Conservation (phyloP, 2,797 vertebrate species). For the Sebastes taczanowskii region DNA sequence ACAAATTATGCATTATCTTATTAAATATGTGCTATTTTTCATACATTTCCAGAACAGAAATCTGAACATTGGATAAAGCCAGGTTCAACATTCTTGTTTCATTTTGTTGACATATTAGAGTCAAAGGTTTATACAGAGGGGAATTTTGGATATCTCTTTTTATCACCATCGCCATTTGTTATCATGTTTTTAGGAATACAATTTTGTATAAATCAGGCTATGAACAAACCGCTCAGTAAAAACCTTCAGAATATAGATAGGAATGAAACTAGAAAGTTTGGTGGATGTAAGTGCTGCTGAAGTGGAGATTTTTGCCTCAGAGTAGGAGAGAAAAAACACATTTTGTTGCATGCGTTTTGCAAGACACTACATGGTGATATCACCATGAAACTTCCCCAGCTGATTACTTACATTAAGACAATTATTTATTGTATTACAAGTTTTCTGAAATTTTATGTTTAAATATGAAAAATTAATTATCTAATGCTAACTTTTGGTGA, state of each 20-base stretch:
- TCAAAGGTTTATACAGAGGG: not conserved
- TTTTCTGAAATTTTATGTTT: not conserved
- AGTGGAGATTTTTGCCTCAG: not conserved
- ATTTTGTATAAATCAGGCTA: not conserved
- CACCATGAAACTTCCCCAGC: not conserved
- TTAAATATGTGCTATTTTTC: not conserved
- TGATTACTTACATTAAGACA: not conserved
- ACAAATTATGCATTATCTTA: not conserved
- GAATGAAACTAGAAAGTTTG: not conserved
- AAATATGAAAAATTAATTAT: not conserved
- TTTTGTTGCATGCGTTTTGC: not conserved
- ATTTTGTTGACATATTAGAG: not conserved
- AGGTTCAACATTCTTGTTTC: too few species aligned
- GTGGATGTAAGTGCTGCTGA: not conserved
- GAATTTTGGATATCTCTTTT: too few species aligned
- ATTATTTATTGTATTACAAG: too few species aligned
- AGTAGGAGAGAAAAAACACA: not conserved
- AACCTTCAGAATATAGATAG: not conserved
- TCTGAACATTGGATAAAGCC: too few species aligned
- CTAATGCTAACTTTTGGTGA: not conserved
- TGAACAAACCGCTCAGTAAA: not conserved
- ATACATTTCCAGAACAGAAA: too few species aligned
- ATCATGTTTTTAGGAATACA: not conserved
- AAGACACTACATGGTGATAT: not conserved
- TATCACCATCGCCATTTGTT: too few species aligned